Conservation (phyloP, 2,888 invertebrate species). For the Epicampocera succincta region DNA sequence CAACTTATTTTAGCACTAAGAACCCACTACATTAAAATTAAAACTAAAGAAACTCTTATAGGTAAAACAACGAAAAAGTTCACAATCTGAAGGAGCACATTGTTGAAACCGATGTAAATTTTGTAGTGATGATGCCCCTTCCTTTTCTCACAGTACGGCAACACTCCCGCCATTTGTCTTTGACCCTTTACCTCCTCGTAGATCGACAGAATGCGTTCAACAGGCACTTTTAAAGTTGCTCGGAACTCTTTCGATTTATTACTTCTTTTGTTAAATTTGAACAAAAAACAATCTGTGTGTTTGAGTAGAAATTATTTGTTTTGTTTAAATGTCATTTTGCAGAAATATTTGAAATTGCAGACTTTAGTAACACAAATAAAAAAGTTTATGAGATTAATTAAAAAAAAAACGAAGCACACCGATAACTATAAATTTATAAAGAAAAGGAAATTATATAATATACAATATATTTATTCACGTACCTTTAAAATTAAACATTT, state of each 20-base stretch:
- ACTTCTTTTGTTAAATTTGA: not conserved
- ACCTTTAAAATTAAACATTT: constrained; percentile 68
- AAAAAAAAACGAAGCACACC: constrained; percentile 68
- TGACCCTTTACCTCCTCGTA: not conserved
- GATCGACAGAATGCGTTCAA: not conserved
- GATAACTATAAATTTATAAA: constrained; percentile 66
- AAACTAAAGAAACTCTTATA: constrained; percentile 62
- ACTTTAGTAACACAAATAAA: constrained; percentile 33
- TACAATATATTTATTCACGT: constrained; percentile 70
- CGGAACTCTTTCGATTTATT: constrained; percentile 24
- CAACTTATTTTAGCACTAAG: constrained; percentile 43
- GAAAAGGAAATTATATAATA: constrained; percentile 43
- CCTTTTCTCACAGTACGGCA: not conserved
- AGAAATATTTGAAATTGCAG: constrained; percentile 31
- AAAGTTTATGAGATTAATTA: constrained; percentile 33
- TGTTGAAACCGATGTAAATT: constrained; percentile 57
- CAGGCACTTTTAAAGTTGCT: constrained; percentile 8
- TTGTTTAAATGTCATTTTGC: constrained; percentile 29
- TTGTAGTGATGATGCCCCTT: constrained; percentile 48
- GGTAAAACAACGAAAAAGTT: constrained; percentile 71
- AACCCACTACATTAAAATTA: constrained; percentile 18
- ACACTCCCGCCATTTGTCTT: not conserved
- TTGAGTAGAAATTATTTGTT: constrained; percentile 10
- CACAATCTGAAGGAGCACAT: constrained; percentile 57
- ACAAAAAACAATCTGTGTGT: constrained; percentile 27